Evolutionary conservation across 2,888 invertebrate genomes (phyloP), one percentile per base, ranked within the genome.

Genomic region (Eupithecia pulchellata): DNA sequence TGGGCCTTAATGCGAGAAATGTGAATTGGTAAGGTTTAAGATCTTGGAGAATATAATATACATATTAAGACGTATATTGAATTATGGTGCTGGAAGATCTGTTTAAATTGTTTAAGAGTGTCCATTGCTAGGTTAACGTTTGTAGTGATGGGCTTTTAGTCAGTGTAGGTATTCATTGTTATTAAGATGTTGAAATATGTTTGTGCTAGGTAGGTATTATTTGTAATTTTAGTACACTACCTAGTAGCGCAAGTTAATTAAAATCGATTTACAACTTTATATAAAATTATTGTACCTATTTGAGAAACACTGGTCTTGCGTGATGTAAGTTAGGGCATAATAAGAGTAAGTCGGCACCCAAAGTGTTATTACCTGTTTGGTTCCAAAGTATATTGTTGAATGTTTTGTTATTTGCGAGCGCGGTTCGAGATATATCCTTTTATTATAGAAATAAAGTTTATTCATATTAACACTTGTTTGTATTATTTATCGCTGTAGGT

Each of bases 401-500:
- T 91, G 91, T 92, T 93, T 89, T 92, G 92, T 92, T 92, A 89
- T 83, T 84, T 83, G 85, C 79, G 86, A 89, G 85, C 87, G 86
- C 85, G 87, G 86, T 91, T 89, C 84, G 85, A 84, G 89, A 85
- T 90, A 90, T 92, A 91, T 90, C 89, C 91, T 91, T 93, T 91
- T 91, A 92, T 91, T 89, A 87, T 92, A 93, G 91, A 88, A 94
- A 93, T 93, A 93, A 93, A 93, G 91, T 93, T 91, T 93, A 94
- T 93, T 92, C 89, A 91, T 93, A 91, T 91, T 91, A 86, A 84
- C 80, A 79, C 73, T 77, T 71, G 64, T 69, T 76, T 66, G 68
- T 75, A 69, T 74, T 73, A 76, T 77, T 77, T 75, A 47, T 34
- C 8, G 8, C 47, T 20, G 47, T 47, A 32, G 8, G 8, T 32